Percentiles rank a stretch among this genome's conserved stretches.
phyloP scores from a whole-genome alignment of 2,797 vertebrate species.

The Cuniculus paca region DNA sequence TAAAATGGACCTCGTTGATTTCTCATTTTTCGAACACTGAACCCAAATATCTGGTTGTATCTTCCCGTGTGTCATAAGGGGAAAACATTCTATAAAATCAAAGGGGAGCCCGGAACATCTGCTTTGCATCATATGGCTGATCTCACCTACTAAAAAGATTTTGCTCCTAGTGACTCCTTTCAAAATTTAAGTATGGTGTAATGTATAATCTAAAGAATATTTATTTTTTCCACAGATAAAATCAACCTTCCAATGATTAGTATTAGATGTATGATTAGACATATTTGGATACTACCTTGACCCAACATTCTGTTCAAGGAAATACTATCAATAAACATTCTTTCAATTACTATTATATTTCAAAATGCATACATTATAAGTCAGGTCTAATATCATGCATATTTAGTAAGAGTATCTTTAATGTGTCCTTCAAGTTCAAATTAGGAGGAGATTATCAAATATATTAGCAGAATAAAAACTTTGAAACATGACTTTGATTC shows the following conservation, averaged over 20 bases:
- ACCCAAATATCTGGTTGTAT: neutral
- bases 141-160: neutral
- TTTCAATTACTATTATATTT: neutral
- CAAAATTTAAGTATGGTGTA: neutral
- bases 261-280: no score
- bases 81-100: neutral
- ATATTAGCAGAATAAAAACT: neutral
- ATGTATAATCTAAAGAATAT: neutral
- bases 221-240: neutral
- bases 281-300: neutral
- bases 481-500: neutral
- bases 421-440: neutral
- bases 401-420: neutral
- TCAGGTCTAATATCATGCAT: neutral
- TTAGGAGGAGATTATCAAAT: neutral
- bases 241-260: neutral
- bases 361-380: neutral
- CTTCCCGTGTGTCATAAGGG: neutral
- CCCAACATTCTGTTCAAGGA: neutral
- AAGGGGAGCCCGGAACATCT: neutral
- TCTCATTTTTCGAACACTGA: neutral
- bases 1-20: neutral
- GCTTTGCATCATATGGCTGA: neutral
- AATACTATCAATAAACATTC: neutral
- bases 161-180: neutral